A percentile compares a stretch with the other conserved stretches of the same genome.
Evolutionary conservation across 2,797 vertebrate genomes (phyloP).

Genomic region (Caiman crocodilus): DNA sequence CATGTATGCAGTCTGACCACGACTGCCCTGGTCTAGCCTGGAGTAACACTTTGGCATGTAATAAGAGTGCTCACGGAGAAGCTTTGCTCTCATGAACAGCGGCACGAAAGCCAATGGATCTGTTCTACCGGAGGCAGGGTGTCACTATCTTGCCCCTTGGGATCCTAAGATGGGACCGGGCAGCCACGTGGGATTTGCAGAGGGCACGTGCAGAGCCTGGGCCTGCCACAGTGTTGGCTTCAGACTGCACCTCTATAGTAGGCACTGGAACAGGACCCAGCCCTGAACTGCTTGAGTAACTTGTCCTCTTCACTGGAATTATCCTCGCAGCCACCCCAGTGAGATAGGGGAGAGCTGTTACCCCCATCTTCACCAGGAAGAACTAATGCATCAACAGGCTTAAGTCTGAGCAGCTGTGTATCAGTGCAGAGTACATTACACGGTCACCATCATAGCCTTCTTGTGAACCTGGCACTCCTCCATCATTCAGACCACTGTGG

Average conservation of each 20-base stretch:
- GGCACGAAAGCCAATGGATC: not conserved
- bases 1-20: fast-evolving
- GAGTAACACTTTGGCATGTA: no score
- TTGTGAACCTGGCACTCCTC: no score
- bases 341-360: not conserved
- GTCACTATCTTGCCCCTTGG: not conserved
- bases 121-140: not conserved
- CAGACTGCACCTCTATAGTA: not conserved
- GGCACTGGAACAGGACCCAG: not conserved
- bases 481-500: no score
- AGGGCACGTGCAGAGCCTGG: not conserved
- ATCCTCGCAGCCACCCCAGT: not conserved
- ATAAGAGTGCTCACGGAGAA: not conserved
- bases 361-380: not conserved
- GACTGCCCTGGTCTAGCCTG: fast-evolving
- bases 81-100: not conserved
- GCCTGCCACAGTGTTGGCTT: not conserved
- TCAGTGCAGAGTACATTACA: no score
- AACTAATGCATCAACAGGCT: not conserved
- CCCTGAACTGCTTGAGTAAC: not conserved
- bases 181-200: not conserved
- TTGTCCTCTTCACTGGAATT: not conserved
- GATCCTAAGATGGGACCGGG: not conserved
- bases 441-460: no score
- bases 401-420: not conserved